Conservation (phyloP, 2,797 vertebrate genomes). For the Glyptemys insculpta region DNA sequence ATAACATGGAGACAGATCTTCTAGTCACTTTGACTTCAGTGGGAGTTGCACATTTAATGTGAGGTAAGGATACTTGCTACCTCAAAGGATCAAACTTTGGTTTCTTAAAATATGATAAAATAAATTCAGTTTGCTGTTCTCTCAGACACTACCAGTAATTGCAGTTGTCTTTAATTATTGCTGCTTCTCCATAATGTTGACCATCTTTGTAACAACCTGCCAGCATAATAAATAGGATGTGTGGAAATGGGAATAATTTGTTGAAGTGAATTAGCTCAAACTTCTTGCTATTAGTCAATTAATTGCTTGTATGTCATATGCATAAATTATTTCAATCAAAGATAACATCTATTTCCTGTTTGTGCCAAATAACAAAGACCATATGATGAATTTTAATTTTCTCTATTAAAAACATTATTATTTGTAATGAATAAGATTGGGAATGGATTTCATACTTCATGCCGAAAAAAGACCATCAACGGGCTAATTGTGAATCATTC, state of each 20-base stretch:
- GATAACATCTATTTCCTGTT: neutral
- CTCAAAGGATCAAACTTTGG: neutral
- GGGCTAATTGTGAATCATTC: neutral
- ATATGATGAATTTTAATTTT: neutral
- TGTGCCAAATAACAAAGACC: neutral
- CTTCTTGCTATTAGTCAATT: neutral
- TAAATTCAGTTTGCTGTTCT: conserved; percentile 37
- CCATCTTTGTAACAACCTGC: conserved; percentile 82
- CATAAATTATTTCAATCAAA: conserved; percentile 16
- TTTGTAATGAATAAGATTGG: neutral
- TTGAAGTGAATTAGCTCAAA: conserved; percentile 12
- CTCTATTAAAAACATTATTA: neutral
- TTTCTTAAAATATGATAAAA: neutral
- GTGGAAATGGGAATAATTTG: conserved; percentile 28
- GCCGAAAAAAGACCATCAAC: neutral
- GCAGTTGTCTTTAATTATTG: conserved; percentile 82
- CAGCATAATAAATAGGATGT: conserved; percentile 57
- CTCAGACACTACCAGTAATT: conserved; percentile 82
- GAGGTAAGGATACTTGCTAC: neutral
- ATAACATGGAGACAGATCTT: neutral
- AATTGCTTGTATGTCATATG: neutral
- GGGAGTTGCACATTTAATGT: neutral
- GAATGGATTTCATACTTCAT: neutral
- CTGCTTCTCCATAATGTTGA: conserved; percentile 78
- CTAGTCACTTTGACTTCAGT: neutral